A percentile compares a stretch with the other conserved stretches of the same genome.
These are phyloP conservation scores for Tympanuchus pallidicinctus DNA, from an alignment of 2,113 vertebrate genomes.

Conservation along the genomic window DNA sequence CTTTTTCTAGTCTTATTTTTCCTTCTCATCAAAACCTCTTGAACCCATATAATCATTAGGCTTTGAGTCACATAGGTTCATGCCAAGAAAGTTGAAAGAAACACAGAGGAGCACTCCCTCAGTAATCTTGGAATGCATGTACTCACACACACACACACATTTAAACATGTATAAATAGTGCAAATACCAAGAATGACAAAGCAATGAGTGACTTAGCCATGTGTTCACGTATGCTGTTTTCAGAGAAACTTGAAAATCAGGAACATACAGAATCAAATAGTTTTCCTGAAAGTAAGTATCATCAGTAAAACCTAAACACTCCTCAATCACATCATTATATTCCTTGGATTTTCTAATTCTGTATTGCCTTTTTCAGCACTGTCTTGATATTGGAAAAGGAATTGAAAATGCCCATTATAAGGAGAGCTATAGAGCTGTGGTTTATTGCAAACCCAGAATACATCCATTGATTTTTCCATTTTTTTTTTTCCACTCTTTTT, in stretches of 20 bases:
- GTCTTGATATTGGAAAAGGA: not conserved
- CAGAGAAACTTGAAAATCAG: rapidly evolving
- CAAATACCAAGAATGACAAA: not conserved
- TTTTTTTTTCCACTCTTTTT: not conserved
- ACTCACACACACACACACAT: rapidly evolving
- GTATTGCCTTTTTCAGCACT: not conserved
- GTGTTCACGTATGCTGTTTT: not conserved
- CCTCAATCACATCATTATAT: not conserved
- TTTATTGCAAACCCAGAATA: constrained; percentile 3
- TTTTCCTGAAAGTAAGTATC: not conserved
- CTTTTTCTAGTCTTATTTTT: not conserved
- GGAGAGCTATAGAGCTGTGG: not conserved
- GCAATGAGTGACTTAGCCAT: not conserved
- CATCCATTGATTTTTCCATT: constrained; percentile 5
- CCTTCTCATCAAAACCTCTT: rapidly evolving
- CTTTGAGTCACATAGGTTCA: not conserved
- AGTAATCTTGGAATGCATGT: rapidly evolving
- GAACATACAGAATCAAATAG: not conserved
- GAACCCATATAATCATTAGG: rapidly evolving
- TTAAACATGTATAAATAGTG: not conserved
- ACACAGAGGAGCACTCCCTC: not conserved
- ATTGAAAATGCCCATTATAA: not conserved
- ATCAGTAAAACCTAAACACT: not conserved
- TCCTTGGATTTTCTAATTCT: not conserved
- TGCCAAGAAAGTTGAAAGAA: not conserved